Percentiles rank a stretch among this genome's conserved stretches.
phyloP scores from a whole-genome alignment of 2,797 vertebrate genomes.

The Chrosomus eos region DNA sequence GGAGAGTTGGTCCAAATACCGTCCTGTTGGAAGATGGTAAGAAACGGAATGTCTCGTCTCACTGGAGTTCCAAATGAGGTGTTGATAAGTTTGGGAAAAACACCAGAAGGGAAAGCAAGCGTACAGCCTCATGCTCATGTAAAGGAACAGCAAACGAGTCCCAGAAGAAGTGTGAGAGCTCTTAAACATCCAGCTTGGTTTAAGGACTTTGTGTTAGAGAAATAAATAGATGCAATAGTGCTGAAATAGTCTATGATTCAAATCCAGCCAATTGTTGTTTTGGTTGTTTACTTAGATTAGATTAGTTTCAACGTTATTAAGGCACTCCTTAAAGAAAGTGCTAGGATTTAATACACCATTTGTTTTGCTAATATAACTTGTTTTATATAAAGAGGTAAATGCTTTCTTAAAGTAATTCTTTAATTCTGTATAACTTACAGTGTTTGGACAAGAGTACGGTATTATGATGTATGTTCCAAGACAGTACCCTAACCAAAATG shows the following conservation, averaged over 20 bases:
- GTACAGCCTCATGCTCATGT: not conserved
- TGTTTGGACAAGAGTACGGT: not conserved
- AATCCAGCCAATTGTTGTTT: not conserved
- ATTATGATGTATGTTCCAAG: not conserved
- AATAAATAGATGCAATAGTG: not conserved
- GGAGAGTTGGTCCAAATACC: not conserved
- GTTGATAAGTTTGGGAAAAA: not conserved
- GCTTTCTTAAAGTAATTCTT: not conserved
- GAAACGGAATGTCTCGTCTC: not conserved
- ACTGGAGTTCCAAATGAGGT: not conserved
- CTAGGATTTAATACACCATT: not conserved
- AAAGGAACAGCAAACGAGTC: not conserved
- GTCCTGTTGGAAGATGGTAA: not conserved
- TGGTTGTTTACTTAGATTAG: not conserved
- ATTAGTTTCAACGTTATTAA: not conserved
- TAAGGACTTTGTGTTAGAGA: not conserved
- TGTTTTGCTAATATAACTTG: not conserved
- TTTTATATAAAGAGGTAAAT: not conserved
- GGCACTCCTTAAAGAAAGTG: not conserved
- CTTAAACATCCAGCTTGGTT: not conserved
- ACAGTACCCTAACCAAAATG: not conserved
- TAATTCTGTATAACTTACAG: not conserved
- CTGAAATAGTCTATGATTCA: too few species aligned
- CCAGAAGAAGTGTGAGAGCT: not conserved
- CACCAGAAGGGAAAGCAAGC: not conserved